Evolutionary conservation across 2,113 vertebrate genomes (phyloP).

Genomic region (Cichladusa arquata): DNA sequence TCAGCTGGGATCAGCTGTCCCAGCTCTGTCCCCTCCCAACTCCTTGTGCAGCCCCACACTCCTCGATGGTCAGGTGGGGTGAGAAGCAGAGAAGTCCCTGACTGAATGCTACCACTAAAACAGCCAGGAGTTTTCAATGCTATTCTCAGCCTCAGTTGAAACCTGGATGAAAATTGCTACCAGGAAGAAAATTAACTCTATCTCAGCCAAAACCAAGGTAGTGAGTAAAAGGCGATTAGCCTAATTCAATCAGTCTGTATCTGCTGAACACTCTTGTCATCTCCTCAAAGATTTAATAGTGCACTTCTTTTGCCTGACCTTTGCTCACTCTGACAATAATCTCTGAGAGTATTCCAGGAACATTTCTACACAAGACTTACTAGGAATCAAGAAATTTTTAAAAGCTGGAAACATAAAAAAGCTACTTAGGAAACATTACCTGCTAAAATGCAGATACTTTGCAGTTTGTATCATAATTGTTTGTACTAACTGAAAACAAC

Average conservation of each 20-base stretch:
- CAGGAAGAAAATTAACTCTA: not conserved
- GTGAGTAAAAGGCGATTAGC: not conserved
- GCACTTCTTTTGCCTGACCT: not conserved
- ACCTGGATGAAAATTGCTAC: not conserved
- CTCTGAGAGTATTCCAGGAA: not conserved
- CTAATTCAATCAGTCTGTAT: not conserved
- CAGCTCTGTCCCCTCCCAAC: not conserved
- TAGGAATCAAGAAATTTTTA: not conserved
- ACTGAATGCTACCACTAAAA: not conserved
- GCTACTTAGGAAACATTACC: not conserved
- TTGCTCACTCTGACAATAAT: not conserved
- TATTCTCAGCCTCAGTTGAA: not conserved
- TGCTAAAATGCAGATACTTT: not conserved
- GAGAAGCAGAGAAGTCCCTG: not conserved
- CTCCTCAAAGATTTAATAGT: not conserved
- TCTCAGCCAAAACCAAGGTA: not conserved
- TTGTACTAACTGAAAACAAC: not conserved
- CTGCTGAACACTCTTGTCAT: not conserved
- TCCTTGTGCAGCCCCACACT: not conserved
- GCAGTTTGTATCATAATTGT: not conserved
- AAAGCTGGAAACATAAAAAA: not conserved
- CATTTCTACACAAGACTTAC: not conserved
- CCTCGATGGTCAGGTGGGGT: fast-evolving
- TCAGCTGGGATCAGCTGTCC: not conserved
- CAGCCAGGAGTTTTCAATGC: not conserved